phyloP scores from a whole-genome alignment of 1,140 invertebrate genomes.

The Cydia fagiglandana region DNA sequence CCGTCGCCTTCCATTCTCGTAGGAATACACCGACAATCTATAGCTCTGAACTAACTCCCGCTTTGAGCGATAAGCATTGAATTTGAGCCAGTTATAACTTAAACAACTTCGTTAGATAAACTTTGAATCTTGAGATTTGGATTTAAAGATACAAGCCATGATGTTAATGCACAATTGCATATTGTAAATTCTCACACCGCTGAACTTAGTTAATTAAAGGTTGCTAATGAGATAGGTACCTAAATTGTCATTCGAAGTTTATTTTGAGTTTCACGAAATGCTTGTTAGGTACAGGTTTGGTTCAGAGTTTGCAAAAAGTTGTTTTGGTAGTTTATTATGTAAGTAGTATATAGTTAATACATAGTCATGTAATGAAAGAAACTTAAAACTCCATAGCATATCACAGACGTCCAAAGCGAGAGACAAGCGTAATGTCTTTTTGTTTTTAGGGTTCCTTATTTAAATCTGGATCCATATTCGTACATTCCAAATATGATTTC shows the following conservation, averaged over 20 bases:
- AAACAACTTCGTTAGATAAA: conserved; percentile 20
- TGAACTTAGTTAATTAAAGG: neutral
- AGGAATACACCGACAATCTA: conserved; percentile 32
- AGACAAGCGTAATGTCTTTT: too few species aligned
- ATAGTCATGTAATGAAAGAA: neutral
- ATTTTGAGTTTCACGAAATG: neutral
- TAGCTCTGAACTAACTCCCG: conserved; percentile 16
- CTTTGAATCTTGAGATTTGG: conserved; percentile 19
- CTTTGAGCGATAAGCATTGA: conserved; percentile 30
- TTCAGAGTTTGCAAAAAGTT: neutral
- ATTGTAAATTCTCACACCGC: neutral
- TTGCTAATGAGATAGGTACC: neutral
- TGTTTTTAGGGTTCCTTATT: too few species aligned
- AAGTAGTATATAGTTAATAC: neutral
- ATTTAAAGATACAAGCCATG: neutral
- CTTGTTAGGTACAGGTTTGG: too few species aligned
- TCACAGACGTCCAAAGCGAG: too few species aligned
- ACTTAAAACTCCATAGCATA: too few species aligned
- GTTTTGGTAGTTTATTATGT: neutral
- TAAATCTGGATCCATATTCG: too few species aligned
- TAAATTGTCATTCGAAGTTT: neutral
- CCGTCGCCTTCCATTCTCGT: conserved; percentile 41
- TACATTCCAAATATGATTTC: too few species aligned
- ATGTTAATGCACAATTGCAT: neutral
- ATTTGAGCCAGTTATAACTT: conserved; percentile 19